A percentile compares a stretch with the other conserved stretches of the same genome.
These are phyloP conservation scores for Sebastes umbrosus DNA, from an alignment of 2,797 vertebrate genomes.

Conservation along the genomic window DNA sequence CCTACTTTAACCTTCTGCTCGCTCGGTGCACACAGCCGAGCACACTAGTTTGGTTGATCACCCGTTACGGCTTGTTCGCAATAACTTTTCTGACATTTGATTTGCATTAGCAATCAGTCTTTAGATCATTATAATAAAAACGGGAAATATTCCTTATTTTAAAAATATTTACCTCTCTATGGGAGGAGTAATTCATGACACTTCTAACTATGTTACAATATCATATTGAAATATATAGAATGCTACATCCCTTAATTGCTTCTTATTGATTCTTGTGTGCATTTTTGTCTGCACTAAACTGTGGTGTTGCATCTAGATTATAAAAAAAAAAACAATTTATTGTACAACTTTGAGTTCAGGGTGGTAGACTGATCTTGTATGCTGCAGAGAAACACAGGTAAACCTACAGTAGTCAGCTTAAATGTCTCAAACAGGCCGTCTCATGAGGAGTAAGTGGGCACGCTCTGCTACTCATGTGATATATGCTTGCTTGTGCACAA, in stretches of 20 bases:
- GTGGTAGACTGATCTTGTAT: neutral
- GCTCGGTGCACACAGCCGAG: conserved; percentile 36
- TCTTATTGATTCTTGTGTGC: neutral
- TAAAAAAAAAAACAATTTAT: neutral
- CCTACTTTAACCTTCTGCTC: conserved; percentile 82
- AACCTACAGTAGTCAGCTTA: neutral
- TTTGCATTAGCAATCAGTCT: neutral
- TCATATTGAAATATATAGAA: neutral
- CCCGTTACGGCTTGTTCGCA: conserved; percentile 8
- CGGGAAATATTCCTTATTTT: neutral
- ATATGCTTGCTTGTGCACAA: neutral
- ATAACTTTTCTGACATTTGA: conserved; percentile 10
- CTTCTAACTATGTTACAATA: neutral
- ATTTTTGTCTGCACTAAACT: neutral
- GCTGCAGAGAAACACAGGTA: neutral
- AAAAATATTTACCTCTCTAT: no score
- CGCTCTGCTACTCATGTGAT: neutral
- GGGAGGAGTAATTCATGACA: neutral
- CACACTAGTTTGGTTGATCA: conserved; percentile 39
- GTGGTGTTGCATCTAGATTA: neutral
- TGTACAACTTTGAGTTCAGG: neutral
- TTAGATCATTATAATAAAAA: neutral
- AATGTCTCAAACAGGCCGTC: neutral
- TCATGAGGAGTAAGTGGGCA: neutral
- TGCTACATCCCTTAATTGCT: neutral